Percentiles rank a stretch among this genome's conserved stretches.
Evolutionary conservation across 2,888 invertebrate genomes (phyloP).

Genomic region (Choreutis nemorana): DNA sequence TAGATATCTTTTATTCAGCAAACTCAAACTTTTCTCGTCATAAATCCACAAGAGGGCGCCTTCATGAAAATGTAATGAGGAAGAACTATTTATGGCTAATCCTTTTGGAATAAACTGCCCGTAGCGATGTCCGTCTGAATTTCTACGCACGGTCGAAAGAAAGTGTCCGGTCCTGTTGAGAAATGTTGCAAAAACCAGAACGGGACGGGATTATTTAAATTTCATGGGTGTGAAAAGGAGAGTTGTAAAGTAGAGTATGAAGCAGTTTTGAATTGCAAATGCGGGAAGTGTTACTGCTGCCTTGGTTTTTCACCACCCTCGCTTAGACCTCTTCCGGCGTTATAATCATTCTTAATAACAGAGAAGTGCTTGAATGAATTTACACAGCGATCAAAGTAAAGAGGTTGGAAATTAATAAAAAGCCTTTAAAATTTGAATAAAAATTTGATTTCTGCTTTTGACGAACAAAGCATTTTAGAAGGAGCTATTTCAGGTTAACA

Average conservation of each 20-base stretch:
- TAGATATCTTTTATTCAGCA: constrained; percentile 62
- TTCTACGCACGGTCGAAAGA: constrained; percentile 38
- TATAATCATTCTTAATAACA: constrained; percentile 58
- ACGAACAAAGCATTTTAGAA: too few relatives aligned
- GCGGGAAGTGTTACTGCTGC: constrained; percentile 51
- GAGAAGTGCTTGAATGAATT: constrained; percentile 53
- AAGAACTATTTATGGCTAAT: constrained; percentile 63
- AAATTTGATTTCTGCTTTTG: too few relatives aligned
- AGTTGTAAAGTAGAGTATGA: constrained; percentile 36
- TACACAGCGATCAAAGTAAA: constrained; percentile 48
- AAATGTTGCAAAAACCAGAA: constrained; percentile 36
- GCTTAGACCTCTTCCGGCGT: constrained; percentile 39
- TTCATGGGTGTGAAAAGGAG: constrained; percentile 24
- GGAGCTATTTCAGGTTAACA: too few relatives aligned
- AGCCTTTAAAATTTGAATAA: too few relatives aligned
- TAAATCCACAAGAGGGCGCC: constrained; percentile 51
- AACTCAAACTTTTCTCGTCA: constrained; percentile 58
- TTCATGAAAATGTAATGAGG: constrained; percentile 63
- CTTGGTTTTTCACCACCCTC: constrained; percentile 28
- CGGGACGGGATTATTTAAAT: constrained; percentile 19
- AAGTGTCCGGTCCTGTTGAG: constrained; percentile 29
- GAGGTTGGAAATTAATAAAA: constrained; percentile 25
- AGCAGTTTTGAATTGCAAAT: constrained; percentile 65
- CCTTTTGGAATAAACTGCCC: constrained; percentile 58
- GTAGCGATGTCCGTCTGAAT: constrained; percentile 33